Conservation (phyloP, 2,113 vertebrate species). For the Sinocyclocheilus rhinocerous region DNA sequence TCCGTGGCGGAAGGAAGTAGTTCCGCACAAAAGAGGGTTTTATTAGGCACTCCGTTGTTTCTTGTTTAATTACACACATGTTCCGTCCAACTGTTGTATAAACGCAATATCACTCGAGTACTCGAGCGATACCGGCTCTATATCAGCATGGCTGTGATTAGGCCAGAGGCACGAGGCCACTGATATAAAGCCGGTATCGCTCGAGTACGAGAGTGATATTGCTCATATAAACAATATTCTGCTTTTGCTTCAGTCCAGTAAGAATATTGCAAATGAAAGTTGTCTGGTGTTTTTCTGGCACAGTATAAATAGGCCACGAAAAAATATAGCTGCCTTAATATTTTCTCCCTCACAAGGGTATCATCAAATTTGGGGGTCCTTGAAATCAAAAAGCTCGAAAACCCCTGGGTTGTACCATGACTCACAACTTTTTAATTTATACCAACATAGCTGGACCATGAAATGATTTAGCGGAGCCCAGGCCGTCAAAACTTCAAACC, state of each 20-base stretch:
- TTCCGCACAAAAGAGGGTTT: no score
- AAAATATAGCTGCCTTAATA: background rate
- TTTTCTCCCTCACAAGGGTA: background rate
- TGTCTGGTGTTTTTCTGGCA: background rate
- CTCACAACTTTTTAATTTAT: background rate
- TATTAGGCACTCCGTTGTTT: no score
- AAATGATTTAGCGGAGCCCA: background rate
- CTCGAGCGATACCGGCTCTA: no score
- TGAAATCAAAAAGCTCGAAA: background rate
- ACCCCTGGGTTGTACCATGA: background rate
- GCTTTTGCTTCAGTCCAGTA: background rate
- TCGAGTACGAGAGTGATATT: no score
- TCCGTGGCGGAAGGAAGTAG: no score
- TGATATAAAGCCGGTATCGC: no score
- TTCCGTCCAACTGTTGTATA: no score
- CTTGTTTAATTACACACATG: no score
- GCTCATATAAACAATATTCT: background rate
- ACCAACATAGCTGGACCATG: background rate
- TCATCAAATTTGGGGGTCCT: background rate
- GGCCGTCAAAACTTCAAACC: background rate
- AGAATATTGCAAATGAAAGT: background rate
- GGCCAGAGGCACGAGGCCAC: no score
- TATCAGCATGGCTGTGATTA: no score
- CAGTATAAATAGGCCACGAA: background rate
- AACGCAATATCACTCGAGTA: no score